Evolutionary conservation across 2,888 invertebrate species (phyloP).

Genomic region (Pantelozetes paolii): DNA sequence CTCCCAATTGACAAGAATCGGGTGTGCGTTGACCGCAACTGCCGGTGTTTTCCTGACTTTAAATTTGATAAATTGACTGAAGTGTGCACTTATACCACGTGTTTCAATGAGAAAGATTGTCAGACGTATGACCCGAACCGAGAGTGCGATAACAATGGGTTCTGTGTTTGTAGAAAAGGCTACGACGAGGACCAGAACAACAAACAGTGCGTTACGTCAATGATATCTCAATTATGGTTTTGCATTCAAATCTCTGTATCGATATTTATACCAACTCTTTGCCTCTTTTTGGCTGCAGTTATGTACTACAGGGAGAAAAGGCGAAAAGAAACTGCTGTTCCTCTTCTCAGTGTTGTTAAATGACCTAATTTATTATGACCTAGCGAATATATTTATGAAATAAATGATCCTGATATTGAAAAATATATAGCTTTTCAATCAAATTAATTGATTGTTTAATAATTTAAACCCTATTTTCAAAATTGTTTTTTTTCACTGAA

Average conservation of each 20-base stretch:
- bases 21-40: not conserved
- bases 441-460: too few relatives aligned
- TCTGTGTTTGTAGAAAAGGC: conserved; percentile 12
- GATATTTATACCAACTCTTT: not conserved
- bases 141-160: conserved; percentile 5
- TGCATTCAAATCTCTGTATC: not conserved
- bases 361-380: too few relatives aligned
- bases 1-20: not conserved
- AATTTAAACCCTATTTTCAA: too few relatives aligned
- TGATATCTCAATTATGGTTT: conserved; percentile 16
- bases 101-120: conserved; percentile 22
- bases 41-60: not conserved
- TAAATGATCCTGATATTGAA: too few relatives aligned
- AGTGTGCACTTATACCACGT: not conserved
- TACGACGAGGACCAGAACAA: not conserved
- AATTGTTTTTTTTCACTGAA: too few relatives aligned
- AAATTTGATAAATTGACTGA: not conserved
- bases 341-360: not conserved
- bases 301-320: conserved; percentile 15
- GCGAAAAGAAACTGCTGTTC: not conserved
- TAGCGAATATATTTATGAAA: too few relatives aligned
- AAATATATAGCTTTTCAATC: too few relatives aligned
- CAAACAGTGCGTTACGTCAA: not conserved
- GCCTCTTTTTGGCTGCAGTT: conserved; percentile 7
- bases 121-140: not conserved